Conservation (phyloP, 2,113 vertebrate species). For the Nematolebias whitei region DNA sequence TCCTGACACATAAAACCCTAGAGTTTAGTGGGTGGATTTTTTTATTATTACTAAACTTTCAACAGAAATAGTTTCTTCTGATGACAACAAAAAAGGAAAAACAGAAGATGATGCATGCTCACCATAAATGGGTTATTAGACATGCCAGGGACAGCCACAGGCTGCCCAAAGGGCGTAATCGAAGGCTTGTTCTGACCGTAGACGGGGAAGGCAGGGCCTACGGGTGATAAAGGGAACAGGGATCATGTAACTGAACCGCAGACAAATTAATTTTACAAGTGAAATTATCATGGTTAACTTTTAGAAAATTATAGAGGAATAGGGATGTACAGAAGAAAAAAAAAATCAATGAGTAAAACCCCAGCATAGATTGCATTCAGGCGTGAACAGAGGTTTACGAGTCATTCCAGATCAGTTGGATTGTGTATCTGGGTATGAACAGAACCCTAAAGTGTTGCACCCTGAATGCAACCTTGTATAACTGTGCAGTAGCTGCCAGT, state of each 20-base stretch:
- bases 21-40: too few relatives aligned
- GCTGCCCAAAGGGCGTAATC: conserved; percentile 89
- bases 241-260: conserved; percentile 8
- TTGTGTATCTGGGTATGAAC: conserved; percentile 4
- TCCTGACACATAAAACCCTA: too few relatives aligned
- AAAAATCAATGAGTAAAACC: background rate
- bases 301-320: background rate
- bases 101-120: conserved; percentile 50
- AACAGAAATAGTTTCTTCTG: background rate
- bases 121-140: conserved; percentile 99
- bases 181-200: conserved; percentile 93
- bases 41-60: background rate
- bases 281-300: background rate
- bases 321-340: background rate
- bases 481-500: conserved; percentile 54
- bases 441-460: conserved; percentile 10
- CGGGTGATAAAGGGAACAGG: conserved; percentile 1
- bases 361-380: conserved; percentile 52
- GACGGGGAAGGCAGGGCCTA: conserved; percentile 91
- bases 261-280: background rate
- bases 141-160: conserved; percentile 86
- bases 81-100: background rate
- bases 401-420: background rate
- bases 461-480: conserved; percentile 50
- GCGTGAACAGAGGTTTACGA: conserved; percentile 25